Base-by-base conservation (phyloP, 2,888 invertebrate genomes). In the Lasioglossum vierecki region DNA sequence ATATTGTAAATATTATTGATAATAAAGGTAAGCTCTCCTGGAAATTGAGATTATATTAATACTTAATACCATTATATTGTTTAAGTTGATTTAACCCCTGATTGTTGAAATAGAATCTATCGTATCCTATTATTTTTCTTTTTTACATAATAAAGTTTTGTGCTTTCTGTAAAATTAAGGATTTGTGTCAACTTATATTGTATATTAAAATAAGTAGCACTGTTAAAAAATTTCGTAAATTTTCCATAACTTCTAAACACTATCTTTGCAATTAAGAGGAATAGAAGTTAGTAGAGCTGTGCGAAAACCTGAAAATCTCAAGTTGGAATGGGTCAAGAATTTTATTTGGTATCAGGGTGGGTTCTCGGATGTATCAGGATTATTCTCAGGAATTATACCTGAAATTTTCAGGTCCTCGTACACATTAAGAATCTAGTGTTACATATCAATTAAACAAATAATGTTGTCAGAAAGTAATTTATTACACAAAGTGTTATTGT, bases 1-100 rank as follows among this genome's bases (percentile, higher is more conserved):
- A 89, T 85, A 84, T 92, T 78, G 82, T 91, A 68, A 92, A 89
- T 82, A 89, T 89, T 85, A 90, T 89, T 6, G 91, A 91, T 84
- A 90, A 87, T 77, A 89, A 90, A 87, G 93, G 94, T 94, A 90
- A 93, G 26, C 22, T 44, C 53, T 44, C 53, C 44, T 73, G 44
- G 4, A 41, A 66, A 68, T 76, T 68, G 13, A n/a, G 46, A 35
- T 72, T 30, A 30, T 30, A 30, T 30, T 30, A 30, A 30, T 30
- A 30, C 30, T 30, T 30, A 30, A 30, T 30, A 30, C 30, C 13
- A 39, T 72, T 13, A 53, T 68, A 26, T 15, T 78, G 30, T n/a
- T n/a, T 22, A 15, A 4, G 11, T 26, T 30, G 15, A 13, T 30
- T 49, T 60, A n/a, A 46, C 30, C 30, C 26, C 8, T 30, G 30